Percentiles rank a stretch among this genome's conserved stretches.
Conservation (phyloP, 2,888 invertebrate genomes). For the Eristalis arbustorum region DNA sequence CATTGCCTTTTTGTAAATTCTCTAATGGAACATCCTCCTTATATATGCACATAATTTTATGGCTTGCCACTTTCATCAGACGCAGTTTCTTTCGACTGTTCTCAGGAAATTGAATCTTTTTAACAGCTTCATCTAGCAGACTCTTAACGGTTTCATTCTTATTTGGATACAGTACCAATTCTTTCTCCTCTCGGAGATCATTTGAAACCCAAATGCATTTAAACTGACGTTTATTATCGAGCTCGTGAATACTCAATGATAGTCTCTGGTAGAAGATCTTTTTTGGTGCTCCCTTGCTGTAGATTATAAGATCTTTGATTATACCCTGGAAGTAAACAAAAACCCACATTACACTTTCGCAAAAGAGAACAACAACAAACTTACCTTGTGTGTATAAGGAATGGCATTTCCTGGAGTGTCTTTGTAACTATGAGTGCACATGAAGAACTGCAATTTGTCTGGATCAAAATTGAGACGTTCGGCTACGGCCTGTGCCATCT, state of each 20-base stretch:
- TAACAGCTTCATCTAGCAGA: conserved; percentile 95
- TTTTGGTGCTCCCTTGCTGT: conserved; percentile 93
- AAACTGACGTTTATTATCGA: conserved; percentile 98
- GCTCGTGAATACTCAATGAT: conserved; percentile 97
- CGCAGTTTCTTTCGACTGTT: conserved; percentile 94
- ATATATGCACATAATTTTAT: conserved; percentile 86
- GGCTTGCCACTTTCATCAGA: conserved; percentile 88
- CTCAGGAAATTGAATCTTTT: conserved; percentile 93
- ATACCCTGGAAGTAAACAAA: conserved; percentile 73
- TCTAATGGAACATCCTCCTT: conserved; percentile 87
- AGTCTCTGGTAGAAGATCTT: conserved; percentile 98
- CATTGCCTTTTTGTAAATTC: conserved; percentile 76
- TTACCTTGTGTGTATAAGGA: conserved; percentile 78
- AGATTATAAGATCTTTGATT: conserved; percentile 92
- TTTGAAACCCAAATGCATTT: conserved; percentile 92
- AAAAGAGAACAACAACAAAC: conserved; percentile 7
- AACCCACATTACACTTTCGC: background rate
- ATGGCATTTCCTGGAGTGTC: conserved; percentile 78
- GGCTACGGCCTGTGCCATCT: conserved; percentile 95
- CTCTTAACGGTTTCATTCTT: conserved; percentile 95
- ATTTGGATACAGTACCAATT: conserved; percentile 97
- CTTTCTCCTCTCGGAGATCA: conserved; percentile 96
- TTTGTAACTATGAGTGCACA: conserved; percentile 88
- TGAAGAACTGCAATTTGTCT: conserved; percentile 97
- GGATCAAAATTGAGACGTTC: conserved; percentile 95